Conservation (phyloP, 2,888 invertebrate genomes). For the Drosophila suboccidentalis region DNA sequence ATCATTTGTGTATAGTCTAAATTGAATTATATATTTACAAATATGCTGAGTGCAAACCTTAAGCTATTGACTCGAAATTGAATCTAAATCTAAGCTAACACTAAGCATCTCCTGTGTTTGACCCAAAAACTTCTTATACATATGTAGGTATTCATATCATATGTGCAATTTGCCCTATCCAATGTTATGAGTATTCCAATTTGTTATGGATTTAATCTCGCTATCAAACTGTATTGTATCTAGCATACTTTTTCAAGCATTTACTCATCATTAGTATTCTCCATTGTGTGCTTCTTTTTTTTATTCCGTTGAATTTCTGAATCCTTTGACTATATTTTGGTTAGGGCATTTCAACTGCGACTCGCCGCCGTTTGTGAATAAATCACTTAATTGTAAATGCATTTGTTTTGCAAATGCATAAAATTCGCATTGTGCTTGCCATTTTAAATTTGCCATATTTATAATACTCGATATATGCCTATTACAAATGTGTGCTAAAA, state of each 20-base stretch:
- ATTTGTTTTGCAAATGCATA: slow-evolving; percentile 50
- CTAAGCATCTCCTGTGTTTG: slow-evolving; percentile 63
- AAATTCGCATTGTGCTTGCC: slow-evolving; percentile 47
- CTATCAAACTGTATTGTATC: no score
- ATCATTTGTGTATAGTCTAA: slow-evolving; percentile 21
- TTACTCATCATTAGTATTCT: background rate
- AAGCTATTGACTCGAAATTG: slow-evolving; percentile 60
- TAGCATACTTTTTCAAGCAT: no score
- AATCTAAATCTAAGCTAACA: slow-evolving; percentile 48
- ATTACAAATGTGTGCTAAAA: slow-evolving; percentile 53
- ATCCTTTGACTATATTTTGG: slow-evolving; percentile 5
- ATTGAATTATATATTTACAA: slow-evolving; percentile 40
- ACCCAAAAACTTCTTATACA: slow-evolving; percentile 45
- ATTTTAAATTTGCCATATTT: slow-evolving; percentile 31
- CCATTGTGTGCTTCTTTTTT: no score
- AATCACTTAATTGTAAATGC: slow-evolving; percentile 50
- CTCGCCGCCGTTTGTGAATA: slow-evolving; percentile 36
- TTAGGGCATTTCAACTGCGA: slow-evolving; percentile 36
- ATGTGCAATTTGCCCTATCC: slow-evolving; percentile 34
- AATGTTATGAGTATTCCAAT: slow-evolving; percentile 5
- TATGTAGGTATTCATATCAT: slow-evolving; percentile 14
- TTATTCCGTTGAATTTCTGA: no score
- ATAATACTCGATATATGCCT: slow-evolving; percentile 47
- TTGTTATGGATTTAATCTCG: background rate
- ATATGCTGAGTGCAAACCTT: slow-evolving; percentile 37